Conservation (phyloP, 2,797 vertebrate species). For the Synaphobranchus kaupii region DNA sequence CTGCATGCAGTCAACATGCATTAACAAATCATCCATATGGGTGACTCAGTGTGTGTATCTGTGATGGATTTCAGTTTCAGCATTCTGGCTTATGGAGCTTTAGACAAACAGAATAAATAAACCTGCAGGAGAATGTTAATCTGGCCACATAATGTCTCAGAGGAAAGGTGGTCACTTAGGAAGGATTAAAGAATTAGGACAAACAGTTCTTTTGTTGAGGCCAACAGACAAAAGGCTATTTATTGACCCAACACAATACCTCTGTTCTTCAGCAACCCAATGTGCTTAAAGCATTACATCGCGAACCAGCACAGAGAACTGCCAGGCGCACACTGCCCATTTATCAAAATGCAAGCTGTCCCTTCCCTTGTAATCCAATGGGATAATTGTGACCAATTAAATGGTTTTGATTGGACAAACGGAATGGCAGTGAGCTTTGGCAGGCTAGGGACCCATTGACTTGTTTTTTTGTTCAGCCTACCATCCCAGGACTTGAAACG, state of each 20-base stretch:
- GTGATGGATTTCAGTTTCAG: background rate
- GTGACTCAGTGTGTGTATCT: background rate
- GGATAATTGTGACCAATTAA: slow-evolving; percentile 46
- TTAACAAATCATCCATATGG: background rate
- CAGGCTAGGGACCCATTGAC: slow-evolving; percentile 43
- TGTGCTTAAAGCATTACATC: slow-evolving; percentile 70
- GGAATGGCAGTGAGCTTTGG: slow-evolving; percentile 38
- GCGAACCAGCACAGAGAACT: slow-evolving; percentile 68
- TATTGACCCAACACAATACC: slow-evolving; percentile 81
- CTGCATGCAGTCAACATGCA: background rate
- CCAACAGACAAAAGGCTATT: slow-evolving; percentile 80
- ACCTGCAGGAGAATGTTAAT: slow-evolving; percentile 82
- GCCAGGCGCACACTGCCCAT: slow-evolving; percentile 62
- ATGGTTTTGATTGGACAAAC: slow-evolving; percentile 56
- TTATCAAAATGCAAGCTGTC: slow-evolving; percentile 64
- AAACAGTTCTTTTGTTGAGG: slow-evolving; percentile 76
- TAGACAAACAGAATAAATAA: slow-evolving; percentile 41
- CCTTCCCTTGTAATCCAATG: slow-evolving; percentile 61
- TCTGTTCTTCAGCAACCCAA: slow-evolving; percentile 72
- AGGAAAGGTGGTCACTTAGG: slow-evolving; percentile 77
- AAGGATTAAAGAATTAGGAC: slow-evolving; percentile 80
- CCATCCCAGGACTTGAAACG: slow-evolving; percentile 31
- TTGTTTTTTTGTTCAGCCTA: slow-evolving; percentile 39
- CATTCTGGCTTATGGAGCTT: slow-evolving; percentile 12
- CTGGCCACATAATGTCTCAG: slow-evolving; percentile 66